Evolutionary conservation across 2,113 vertebrate genomes (phyloP).

Genomic region (Dascyllus trimaculatus): DNA sequence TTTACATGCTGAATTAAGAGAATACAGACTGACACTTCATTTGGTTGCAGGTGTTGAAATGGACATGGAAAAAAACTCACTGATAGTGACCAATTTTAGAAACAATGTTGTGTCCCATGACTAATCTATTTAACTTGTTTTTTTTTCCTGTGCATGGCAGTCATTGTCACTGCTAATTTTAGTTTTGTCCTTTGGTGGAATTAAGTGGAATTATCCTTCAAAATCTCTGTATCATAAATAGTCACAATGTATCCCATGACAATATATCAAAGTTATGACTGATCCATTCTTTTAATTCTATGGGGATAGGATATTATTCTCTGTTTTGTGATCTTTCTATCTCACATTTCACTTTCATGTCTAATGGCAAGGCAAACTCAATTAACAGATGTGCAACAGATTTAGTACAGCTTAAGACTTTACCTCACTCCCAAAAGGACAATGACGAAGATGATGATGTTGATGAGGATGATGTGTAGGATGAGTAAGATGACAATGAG

Average conservation of each 20-base stretch:
- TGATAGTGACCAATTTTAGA: too few species aligned
- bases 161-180: too few species aligned
- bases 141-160: too few species aligned
- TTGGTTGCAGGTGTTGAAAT: too few species aligned
- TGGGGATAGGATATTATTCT: neutral
- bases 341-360: conserved; percentile 11
- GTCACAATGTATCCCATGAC: conserved; percentile 3
- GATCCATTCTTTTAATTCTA: neutral
- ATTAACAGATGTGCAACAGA: neutral
- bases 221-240: conserved; percentile 7
- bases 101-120: too few species aligned
- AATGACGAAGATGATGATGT: conserved; percentile 38
- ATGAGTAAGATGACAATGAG: conserved; percentile 61
- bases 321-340: neutral
- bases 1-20: too few species aligned
- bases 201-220: neutral
- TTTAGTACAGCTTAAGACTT: conserved; percentile 28
- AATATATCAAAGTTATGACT: conserved; percentile 1
- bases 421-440: conserved; percentile 64
- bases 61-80: too few species aligned
- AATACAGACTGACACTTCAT: too few species aligned
- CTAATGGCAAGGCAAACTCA: neutral
- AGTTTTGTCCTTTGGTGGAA: neutral
- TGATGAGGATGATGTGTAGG: conserved; percentile 53
- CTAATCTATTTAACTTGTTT: too few species aligned